Percentiles rank a stretch among this genome's conserved stretches.
phyloP scores from a whole-genome alignment of 2,797 vertebrate genomes.

The Halcyon smyrnensis region DNA sequence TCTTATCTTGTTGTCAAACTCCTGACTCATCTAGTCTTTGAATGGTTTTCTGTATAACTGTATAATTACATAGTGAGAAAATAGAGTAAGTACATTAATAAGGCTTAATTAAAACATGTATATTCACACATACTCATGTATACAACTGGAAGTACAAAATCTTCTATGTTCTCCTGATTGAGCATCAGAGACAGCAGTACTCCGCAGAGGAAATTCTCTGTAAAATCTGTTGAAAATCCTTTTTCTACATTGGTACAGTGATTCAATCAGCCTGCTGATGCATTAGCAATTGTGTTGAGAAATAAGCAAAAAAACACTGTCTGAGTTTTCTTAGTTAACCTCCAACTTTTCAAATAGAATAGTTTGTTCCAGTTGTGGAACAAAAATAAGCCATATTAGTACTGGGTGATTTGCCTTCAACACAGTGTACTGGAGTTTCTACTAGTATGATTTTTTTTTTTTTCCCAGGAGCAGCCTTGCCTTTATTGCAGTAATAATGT shows the following conservation, averaged over 20 bases:
- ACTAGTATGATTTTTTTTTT: neutral
- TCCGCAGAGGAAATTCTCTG: neutral
- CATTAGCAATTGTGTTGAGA: neutral
- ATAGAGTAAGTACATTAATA: neutral
- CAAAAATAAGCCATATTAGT: neutral
- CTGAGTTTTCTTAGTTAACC: neutral
- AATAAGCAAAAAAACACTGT: neutral
- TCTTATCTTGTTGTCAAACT: neutral
- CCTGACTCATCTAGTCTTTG: slow-evolving; percentile 23
- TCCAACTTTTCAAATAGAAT: neutral
- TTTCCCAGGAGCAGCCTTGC: neutral
- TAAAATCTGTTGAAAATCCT: neutral
- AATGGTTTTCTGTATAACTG: slow-evolving; percentile 1
- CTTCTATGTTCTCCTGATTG: neutral
- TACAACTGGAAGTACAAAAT: neutral
- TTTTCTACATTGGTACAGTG: neutral
- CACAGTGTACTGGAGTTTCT: neutral
- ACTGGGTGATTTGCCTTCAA: neutral
- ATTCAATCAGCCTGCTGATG: neutral
- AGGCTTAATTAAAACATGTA: slow-evolving; percentile 24
- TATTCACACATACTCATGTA: neutral
- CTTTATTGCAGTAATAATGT: neutral
- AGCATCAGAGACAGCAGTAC: neutral
- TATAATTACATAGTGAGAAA: slow-evolving; percentile 32
- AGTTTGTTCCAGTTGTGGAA: neutral